Percentiles rank a stretch among this genome's conserved stretches.
These are phyloP conservation scores for Anniella stebbinsi DNA, from an alignment of 2,797 vertebrate species.

Conservation along the genomic window DNA sequence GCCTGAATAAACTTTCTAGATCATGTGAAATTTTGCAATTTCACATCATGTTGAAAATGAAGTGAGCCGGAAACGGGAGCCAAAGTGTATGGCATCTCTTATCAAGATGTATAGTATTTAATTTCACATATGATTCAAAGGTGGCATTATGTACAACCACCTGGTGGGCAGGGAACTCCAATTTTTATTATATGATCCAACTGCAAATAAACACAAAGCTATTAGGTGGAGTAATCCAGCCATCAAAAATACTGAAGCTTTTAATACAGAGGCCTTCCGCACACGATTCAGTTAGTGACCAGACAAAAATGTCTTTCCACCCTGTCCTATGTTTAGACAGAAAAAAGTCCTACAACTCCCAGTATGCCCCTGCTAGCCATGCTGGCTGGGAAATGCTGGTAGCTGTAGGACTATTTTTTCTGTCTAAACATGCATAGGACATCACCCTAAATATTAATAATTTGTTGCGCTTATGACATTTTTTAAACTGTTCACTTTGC, in stretches of 20 bases:
- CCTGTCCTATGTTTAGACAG: too few relatives aligned
- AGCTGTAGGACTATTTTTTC: too few relatives aligned
- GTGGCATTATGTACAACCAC: background rate
- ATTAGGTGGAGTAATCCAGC: constrained; percentile 14
- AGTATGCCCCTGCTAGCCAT: too few relatives aligned
- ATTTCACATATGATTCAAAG: constrained; percentile 29
- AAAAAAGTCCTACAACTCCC: too few relatives aligned
- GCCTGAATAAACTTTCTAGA: constrained; percentile 63
- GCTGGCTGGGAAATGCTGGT: too few relatives aligned
- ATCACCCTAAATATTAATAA: background rate
- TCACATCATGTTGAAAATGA: constrained; percentile 44
- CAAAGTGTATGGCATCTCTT: background rate
- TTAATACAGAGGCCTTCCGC: constrained; percentile 28
- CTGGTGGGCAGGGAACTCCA: background rate
- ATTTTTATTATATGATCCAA: background rate
- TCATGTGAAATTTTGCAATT: constrained; percentile 63
- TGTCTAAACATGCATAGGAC: too few relatives aligned
- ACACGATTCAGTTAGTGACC: background rate
- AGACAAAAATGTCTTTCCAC: background rate
- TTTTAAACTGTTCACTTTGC: constrained; percentile 24
- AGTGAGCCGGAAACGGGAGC: background rate
- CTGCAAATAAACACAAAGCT: background rate
- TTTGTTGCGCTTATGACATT: constrained; percentile 7
- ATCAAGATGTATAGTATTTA: background rate
- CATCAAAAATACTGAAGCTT: background rate